Evolutionary conservation across 2,888 invertebrate species (phyloP).

Genomic region (Dasypolia templi): DNA sequence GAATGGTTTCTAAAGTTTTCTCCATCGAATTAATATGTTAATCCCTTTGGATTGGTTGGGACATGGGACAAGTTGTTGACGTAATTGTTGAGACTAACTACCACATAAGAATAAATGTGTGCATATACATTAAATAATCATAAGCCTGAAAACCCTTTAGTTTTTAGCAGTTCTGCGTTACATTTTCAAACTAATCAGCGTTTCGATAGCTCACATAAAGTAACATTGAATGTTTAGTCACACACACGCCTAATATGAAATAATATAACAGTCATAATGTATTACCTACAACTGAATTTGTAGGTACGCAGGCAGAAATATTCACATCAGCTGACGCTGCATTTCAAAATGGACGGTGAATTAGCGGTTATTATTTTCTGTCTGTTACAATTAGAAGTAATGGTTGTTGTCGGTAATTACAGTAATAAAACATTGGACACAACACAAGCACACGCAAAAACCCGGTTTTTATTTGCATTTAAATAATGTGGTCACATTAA

Average conservation of each 20-base stretch:
- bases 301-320: background rate
- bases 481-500: no score
- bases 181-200: slow-evolving; percentile 6
- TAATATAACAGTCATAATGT: no score
- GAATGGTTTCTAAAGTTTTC: slow-evolving; percentile 67
- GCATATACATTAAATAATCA: no score
- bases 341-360: slow-evolving; percentile 2
- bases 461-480: background rate
- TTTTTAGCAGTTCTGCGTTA: background rate
- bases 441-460: background rate
- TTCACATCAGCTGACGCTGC: background rate
- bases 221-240: background rate
- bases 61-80: background rate
- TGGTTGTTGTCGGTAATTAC: background rate
- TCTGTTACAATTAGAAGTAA: background rate
- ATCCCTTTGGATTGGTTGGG: slow-evolving; percentile 44
- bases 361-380: background rate
- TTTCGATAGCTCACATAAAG: background rate
- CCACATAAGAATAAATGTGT: background rate
- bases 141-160: background rate
- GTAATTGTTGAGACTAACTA: background rate
- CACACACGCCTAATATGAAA: no score
- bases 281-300: background rate
- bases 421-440: background rate
- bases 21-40: slow-evolving; percentile 50